A percentile compares a stretch with the other conserved stretches of the same genome.
Evolutionary conservation across 1,140 invertebrate species (phyloP).

Genomic region (Ganaspis sp.): DNA sequence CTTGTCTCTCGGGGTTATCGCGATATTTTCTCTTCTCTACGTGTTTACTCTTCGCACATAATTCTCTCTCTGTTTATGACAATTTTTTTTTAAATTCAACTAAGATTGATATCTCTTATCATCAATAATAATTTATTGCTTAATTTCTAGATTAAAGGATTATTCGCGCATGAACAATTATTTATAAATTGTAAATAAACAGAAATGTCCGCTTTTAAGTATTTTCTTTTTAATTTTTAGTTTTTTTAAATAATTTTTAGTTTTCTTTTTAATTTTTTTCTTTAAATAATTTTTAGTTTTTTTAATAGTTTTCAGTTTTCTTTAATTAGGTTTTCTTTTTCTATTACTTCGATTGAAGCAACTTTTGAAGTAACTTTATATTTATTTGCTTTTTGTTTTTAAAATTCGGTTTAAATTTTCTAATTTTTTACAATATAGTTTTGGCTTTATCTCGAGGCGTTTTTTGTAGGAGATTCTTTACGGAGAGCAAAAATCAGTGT

Average conservation of each 20-base stretch:
- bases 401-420: neutral
- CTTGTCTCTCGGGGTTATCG: constrained; percentile 11
- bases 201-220: no score
- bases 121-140: no score
- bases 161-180: no score
- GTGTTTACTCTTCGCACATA: neutral
- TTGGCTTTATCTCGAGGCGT: neutral
- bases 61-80: neutral
- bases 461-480: neutral
- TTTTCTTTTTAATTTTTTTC: neutral
- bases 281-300: no score
- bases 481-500: neutral
- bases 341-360: no score
- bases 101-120: neutral
- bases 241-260: no score
- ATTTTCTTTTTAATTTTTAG: no score
- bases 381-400: no score
- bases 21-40: constrained; percentile 5
- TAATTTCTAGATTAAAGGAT: no score
- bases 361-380: no score
- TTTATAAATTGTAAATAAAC: no score
- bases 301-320: neutral
- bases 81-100: neutral
- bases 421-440: neutral
- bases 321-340: neutral